Evolutionary conservation across 1,140 invertebrate genomes (phyloP), one percentile per base, ranked within the genome.

Genomic region (Aphaenogaster ashmeadi): DNA sequence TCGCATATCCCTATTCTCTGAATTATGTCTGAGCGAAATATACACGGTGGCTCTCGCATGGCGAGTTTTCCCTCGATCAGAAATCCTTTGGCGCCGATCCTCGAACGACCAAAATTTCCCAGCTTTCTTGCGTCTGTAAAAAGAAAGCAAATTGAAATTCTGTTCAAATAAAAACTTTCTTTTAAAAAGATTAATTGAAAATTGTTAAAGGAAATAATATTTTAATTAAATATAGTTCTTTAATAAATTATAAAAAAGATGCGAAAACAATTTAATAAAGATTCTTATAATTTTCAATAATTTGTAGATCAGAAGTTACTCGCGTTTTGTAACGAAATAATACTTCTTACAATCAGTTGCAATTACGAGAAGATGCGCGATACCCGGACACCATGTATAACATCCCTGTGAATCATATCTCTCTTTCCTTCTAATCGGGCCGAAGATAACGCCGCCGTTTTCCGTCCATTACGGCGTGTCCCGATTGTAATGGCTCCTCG

Each of bases 401-500:
- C 15, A 9, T 8, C 13, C 18, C 13, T 41, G 21, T 36, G 52
- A 83, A 72, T 83, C 66, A 83, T 72, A 72, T 83, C 38, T 83
- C 66, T 58, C 66, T 58, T 72, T 83, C 18, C 79, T 83, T 83
- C 79, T 72, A 83, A 83, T 83, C 79, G 38, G 38, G 38, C 15
- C 79, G 38, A 71, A 83, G 79, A 83, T 83, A 83, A 83, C 66
- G 27, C 66, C 52, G 38, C 47, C 79, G 66, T 81, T 86, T 56
- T 60, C 50, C 79, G 50, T 62, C 78, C 81, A 88, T 77, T 83
- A 83, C 36, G 66, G 79, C 52, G 21, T 83, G 79, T 72, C 52
- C 79, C 66, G 66, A 83, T 83, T 83, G 79, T 83, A 83, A 83
- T 83, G 67, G 79, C 27, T 83, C 52, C 50, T 47, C 41, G 41